phyloP scores from a whole-genome alignment of 2,113 vertebrate species.

The Addax nasomaculatus region DNA sequence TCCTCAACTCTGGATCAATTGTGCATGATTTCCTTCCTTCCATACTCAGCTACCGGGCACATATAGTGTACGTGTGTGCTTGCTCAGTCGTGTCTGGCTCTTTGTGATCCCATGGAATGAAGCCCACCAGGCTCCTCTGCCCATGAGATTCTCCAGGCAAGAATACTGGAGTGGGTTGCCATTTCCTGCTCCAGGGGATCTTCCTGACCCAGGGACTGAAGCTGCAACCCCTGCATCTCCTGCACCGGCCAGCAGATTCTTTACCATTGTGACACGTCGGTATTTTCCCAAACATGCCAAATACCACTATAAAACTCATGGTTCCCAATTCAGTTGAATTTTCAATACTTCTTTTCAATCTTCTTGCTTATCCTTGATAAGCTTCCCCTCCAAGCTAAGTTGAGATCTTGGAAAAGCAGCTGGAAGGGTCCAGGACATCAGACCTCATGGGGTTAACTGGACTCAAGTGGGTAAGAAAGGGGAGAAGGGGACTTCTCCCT shows the following conservation, averaged over 20 bases:
- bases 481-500: not conserved
- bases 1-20: not conserved
- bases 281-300: not conserved
- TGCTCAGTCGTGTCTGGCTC: not conserved
- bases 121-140: not conserved
- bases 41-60: not conserved
- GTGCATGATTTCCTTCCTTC: not conserved
- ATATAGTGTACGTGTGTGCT: fast-evolving
- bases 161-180: not conserved
- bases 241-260: not conserved
- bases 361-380: not conserved
- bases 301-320: not conserved
- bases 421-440: not conserved
- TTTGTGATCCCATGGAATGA: not conserved
- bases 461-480: not conserved
- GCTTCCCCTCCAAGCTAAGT: not conserved
- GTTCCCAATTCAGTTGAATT: not conserved
- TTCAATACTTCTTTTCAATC: not conserved
- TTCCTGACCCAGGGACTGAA: not conserved
- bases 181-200: not conserved
- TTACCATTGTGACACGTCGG: not conserved
- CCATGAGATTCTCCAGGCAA: not conserved
- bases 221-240: not conserved
- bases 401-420: not conserved
- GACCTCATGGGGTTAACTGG: not conserved